A percentile compares a stretch with the other conserved stretches of the same genome.
Conservation (phyloP, 2,888 invertebrate species). For the Nephrotoma guestfalica region DNA sequence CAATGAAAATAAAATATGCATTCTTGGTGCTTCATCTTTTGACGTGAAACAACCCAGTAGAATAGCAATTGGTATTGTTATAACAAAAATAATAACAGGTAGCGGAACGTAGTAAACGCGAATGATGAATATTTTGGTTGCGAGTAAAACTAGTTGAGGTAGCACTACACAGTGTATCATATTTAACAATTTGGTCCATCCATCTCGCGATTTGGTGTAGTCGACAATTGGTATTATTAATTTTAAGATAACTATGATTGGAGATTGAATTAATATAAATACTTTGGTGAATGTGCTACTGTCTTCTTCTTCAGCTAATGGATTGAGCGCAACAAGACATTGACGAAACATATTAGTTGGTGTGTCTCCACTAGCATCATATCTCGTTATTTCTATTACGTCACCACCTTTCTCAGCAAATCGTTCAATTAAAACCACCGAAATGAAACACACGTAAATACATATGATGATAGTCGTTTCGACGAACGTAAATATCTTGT, state of each 20-base stretch:
- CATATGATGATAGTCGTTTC: conserved; percentile 12
- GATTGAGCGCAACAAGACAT: conserved; percentile 10
- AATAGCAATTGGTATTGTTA: neutral
- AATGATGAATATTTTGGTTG: neutral
- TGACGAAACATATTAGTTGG: conserved; percentile 8
- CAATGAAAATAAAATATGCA: conserved; percentile 18
- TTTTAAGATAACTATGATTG: conserved; percentile 36
- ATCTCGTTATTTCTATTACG: neutral
- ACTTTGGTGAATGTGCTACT: conserved; percentile 4
- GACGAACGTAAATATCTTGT: conserved; percentile 12
- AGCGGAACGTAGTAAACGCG: neutral
- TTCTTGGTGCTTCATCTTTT: conserved; percentile 17
- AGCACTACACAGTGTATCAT: conserved; percentile 36
- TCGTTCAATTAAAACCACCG: conserved; percentile 17
- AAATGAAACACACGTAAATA: conserved; percentile 17
- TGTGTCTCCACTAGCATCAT: neutral
- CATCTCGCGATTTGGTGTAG: conserved; percentile 31
- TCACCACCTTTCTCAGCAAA: conserved; percentile 8
- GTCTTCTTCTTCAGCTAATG: conserved; percentile 10
- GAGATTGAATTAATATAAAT: conserved; percentile 20
- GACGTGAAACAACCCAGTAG: conserved; percentile 12
- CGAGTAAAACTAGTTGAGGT: conserved; percentile 19
- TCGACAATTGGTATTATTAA: conserved; percentile 42
- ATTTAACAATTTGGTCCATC: conserved; percentile 43
- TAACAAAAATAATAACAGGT: neutral